phyloP scores from a whole-genome alignment of 1,140 invertebrate species.

The Oedothorax gibbosus region DNA sequence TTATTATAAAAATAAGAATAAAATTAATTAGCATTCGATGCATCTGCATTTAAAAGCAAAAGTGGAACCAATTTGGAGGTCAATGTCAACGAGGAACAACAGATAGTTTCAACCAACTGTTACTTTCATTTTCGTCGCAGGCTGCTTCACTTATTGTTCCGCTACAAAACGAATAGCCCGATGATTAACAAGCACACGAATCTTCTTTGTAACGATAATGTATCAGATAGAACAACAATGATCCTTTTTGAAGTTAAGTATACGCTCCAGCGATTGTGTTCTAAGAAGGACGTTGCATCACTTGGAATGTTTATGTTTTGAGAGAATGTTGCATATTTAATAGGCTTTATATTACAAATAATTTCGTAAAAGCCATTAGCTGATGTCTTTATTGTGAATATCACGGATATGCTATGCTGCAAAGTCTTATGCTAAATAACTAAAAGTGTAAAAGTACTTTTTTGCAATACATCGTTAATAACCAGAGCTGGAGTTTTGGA shows the following conservation, averaged over 20 bases:
- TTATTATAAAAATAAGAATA: too few relatives aligned
- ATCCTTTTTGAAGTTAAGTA: not conserved
- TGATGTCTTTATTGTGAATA: too few relatives aligned
- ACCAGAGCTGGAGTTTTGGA: too few relatives aligned
- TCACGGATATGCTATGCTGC: too few relatives aligned
- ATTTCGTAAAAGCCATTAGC: too few relatives aligned
- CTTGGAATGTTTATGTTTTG: slow-evolving; percentile 9
- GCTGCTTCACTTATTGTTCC: slow-evolving; percentile 15
- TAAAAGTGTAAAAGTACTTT: too few relatives aligned
- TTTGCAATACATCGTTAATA: too few relatives aligned
- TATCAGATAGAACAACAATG: slow-evolving; percentile 26
- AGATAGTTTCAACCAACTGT: not conserved
- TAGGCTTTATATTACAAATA: too few relatives aligned
- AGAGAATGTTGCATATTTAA: not conserved
- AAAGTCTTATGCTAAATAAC: too few relatives aligned
- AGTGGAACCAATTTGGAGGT: too few relatives aligned
- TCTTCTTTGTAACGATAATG: slow-evolving; percentile 40
- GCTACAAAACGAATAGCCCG: not conserved
- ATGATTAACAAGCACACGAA: slow-evolving; percentile 13
- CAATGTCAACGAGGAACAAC: not conserved
- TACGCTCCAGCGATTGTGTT: not conserved
- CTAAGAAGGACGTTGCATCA: not conserved
- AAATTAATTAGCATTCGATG: too few relatives aligned
- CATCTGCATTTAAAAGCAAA: too few relatives aligned
- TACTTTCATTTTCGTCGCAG: not conserved